Evolutionary conservation across 2,113 vertebrate genomes (phyloP).

Genomic region (Telmatochromis brachygnathus): DNA sequence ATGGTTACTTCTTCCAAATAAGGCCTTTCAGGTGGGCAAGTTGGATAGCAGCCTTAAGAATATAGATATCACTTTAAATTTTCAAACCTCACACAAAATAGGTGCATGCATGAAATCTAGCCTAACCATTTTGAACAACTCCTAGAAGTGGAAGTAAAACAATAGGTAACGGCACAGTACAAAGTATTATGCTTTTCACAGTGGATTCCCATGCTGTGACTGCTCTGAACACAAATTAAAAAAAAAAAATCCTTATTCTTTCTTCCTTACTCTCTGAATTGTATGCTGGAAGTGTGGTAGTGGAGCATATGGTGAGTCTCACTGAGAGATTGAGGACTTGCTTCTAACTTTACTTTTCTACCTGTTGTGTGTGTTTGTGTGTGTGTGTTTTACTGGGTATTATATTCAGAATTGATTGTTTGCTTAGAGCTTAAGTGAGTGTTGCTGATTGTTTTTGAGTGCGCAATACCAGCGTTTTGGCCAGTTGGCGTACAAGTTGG

Average conservation of each 20-base stretch:
- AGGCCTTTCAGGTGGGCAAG: conserved; percentile 69
- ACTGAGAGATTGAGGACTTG: not conserved
- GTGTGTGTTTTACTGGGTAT: not conserved
- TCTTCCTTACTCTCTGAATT: not conserved
- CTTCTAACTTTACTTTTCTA: not conserved
- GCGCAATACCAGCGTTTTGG: rapidly evolving
- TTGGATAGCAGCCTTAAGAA: conserved; percentile 83
- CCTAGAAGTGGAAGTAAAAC: rapidly evolving
- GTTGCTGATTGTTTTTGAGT: not conserved
- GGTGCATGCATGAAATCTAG: not conserved
- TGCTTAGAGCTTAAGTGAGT: not conserved
- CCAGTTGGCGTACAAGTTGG: not conserved
- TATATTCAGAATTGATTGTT: not conserved
- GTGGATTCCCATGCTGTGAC: not conserved
- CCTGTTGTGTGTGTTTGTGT: not conserved
- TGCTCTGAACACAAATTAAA: rapidly evolving
- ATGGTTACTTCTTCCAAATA: conserved; percentile 82
- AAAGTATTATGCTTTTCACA: not conserved
- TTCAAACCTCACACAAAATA: not conserved
- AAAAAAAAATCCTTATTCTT: not conserved
- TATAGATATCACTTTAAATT: not conserved
- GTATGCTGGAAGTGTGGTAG: not conserved
- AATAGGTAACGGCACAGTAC: rapidly evolving
- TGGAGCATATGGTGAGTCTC: not conserved
- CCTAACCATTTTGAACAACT: not conserved